Conservation (phyloP, 2,888 invertebrate genomes). For the Conomelus anceps region DNA sequence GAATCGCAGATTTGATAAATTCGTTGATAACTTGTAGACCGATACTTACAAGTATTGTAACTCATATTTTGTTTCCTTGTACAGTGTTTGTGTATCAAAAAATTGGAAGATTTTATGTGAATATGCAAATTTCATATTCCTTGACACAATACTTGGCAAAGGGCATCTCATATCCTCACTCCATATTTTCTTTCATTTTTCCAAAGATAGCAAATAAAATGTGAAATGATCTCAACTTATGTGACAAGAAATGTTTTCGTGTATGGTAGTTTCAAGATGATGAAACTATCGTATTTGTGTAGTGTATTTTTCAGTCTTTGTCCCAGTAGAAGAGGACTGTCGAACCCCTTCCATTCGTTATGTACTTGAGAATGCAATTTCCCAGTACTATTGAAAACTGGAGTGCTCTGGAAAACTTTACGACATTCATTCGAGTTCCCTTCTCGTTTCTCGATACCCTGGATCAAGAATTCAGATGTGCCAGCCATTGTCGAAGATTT, state of each 20-base stretch:
- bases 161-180: neutral
- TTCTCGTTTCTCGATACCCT: neutral
- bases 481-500: neutral
- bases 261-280: neutral
- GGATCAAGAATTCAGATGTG: neutral
- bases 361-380: neutral
- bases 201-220: neutral
- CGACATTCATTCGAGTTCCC: neutral
- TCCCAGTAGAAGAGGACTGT: neutral
- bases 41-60: too few species aligned
- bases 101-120: neutral
- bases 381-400: neutral
- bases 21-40: too few species aligned
- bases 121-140: neutral
- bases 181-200: neutral
- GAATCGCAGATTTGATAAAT: too few species aligned
- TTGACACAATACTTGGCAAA: neutral
- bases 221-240: neutral
- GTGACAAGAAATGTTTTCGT: neutral
- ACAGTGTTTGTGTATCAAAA: neutral
- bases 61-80: neutral
- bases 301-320: neutral
- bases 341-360: neutral
- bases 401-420: neutral
- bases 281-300: too few species aligned